Evolutionary conservation across 1,140 invertebrate species (phyloP).

Genomic region (Cecropterus lyciades): DNA sequence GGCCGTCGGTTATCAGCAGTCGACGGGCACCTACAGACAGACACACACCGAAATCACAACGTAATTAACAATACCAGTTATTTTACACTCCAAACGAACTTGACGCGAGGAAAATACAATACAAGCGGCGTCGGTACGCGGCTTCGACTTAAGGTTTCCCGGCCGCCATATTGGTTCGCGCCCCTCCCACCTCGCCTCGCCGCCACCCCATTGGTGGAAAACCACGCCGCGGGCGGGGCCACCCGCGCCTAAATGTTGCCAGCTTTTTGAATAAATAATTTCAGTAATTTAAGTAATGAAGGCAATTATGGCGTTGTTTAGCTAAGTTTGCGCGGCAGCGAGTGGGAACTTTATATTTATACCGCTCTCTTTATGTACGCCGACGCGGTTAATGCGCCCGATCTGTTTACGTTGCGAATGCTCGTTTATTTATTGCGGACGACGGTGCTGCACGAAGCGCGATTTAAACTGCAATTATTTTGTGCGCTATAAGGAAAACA

Average conservation of each 20-base stretch:
- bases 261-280: conserved; percentile 85
- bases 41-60: conserved; percentile 4
- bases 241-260: conserved; percentile 78
- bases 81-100: conserved; percentile 12
- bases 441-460: conserved; percentile 67
- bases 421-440: conserved; percentile 77
- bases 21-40: neutral
- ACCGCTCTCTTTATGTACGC: conserved; percentile 82
- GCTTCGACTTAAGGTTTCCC: conserved; percentile 33
- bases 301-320: conserved; percentile 84
- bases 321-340: conserved; percentile 82
- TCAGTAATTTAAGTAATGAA: conserved; percentile 84
- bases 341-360: conserved; percentile 84
- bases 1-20: conserved; percentile 9
- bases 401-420: conserved; percentile 81
- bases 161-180: conserved; percentile 72
- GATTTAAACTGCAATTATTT: conserved; percentile 83
- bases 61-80: conserved; percentile 20
- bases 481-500: conserved; percentile 71
- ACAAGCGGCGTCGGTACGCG: conserved; percentile 13
- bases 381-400: conserved; percentile 80
- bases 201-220: conserved; percentile 57
- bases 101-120: conserved; percentile 1
- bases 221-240: conserved; percentile 55
- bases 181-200: conserved; percentile 54